Evolutionary conservation across 2,797 vertebrate genomes (phyloP).

Genomic region (Microctenopoma steveboyesi): DNA sequence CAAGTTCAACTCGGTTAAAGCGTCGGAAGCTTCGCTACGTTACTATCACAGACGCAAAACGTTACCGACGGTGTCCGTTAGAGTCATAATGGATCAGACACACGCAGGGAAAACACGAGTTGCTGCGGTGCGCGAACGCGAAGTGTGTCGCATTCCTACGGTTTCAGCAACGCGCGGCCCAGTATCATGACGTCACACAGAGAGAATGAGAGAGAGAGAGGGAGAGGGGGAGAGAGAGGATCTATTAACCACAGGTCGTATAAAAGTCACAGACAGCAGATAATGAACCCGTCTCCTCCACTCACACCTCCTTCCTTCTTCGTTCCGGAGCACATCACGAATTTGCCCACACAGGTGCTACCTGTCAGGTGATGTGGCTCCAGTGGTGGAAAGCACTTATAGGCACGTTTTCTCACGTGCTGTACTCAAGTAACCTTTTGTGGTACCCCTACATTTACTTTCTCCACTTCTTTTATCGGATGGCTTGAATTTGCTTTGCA

Average conservation of each 20-base stretch:
- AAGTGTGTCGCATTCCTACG: slow-evolving; percentile 72
- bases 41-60: background rate
- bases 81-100: background rate
- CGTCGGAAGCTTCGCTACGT: slow-evolving; percentile 2
- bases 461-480: too few species aligned
- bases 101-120: background rate
- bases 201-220: background rate
- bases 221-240: background rate
- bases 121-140: slow-evolving; percentile 13
- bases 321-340: too few species aligned
- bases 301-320: background rate
- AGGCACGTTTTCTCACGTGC: too few species aligned
- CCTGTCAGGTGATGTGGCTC: slow-evolving; percentile 23
- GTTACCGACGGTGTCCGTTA: accelerated
- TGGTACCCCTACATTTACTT: too few species aligned
- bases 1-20: background rate
- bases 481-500: too few species aligned
- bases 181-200: slow-evolving; percentile 78
- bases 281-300: background rate
- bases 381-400: too few species aligned
- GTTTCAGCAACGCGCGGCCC: slow-evolving; percentile 71
- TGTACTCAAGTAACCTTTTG: too few species aligned
- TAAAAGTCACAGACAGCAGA: too few species aligned
- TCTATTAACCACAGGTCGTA: background rate
- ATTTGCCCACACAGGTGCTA: slow-evolving; percentile 9